Conservation (phyloP, 2,888 invertebrate genomes). For the Penaeus monodon region DNA sequence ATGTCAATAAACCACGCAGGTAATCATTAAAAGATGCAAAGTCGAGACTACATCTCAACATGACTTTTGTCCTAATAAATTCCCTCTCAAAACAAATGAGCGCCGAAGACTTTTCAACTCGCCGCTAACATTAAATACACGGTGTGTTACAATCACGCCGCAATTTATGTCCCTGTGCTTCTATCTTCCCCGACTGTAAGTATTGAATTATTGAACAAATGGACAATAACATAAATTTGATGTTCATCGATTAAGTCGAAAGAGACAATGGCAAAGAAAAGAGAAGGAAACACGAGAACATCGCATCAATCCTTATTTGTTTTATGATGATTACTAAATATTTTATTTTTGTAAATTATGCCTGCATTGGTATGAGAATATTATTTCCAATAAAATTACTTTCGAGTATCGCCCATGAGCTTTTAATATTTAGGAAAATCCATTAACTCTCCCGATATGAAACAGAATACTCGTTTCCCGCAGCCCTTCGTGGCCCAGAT, state of each 20-base stretch:
- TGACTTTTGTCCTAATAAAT: conserved; percentile 45
- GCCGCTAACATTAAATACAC: conserved; percentile 22
- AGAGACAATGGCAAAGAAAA: conserved; percentile 14
- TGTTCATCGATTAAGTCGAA: conserved; percentile 45
- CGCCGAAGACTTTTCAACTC: conserved; percentile 8
- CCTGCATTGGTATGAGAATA: too few species aligned
- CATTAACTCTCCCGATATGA: neutral
- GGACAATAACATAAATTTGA: conserved; percentile 39
- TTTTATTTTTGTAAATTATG: too few species aligned
- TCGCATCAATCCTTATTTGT: too few species aligned
- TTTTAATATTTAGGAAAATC: neutral
- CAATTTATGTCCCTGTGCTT: conserved; percentile 37
- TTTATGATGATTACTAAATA: too few species aligned
- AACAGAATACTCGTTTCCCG: neutral
- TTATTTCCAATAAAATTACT: too few species aligned
- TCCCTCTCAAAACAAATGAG: conserved; percentile 41
- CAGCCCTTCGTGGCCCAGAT: conserved; percentile 6
- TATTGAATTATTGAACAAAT: conserved; percentile 52
- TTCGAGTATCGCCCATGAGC: too few species aligned
- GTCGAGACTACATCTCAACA: conserved; percentile 44
- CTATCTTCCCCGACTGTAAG: conserved; percentile 33
- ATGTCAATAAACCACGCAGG: conserved; percentile 10
- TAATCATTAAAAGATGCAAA: conserved; percentile 29
- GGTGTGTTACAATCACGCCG: conserved; percentile 37
- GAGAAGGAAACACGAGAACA: neutral